Evolutionary conservation across 2,113 vertebrate genomes (phyloP), one percentile per base, ranked within the genome.

Genomic region (Enhydra lutris): DNA sequence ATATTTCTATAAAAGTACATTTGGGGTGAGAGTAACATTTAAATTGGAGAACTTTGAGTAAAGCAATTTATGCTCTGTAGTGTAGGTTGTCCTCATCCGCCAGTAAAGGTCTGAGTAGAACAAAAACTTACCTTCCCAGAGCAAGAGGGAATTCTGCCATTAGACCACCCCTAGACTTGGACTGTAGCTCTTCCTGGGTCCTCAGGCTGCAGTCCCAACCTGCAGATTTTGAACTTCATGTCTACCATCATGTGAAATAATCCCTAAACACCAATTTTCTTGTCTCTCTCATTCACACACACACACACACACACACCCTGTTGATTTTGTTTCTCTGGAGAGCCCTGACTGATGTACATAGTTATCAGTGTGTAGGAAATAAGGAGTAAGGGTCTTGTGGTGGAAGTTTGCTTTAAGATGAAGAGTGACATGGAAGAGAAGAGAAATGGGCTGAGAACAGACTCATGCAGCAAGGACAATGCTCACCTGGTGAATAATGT

Each of bases 391-490:
- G 20, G 50, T 92, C 20, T 42, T 69, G 61, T 8, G 17, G 39
- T 89, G 15, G 20, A 93, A 69, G 21, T 31, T 63, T 74, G 8
- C 6, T 34, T 47, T 39, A 11, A 47, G 24, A 69, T 63, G 26
- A 59, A 45, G 18, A 79, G 15, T 78, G 7, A 4, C 45, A 12
- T 50, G 18, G 42, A 47, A 47, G 7, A n/a, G 4, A 57, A 92
- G 36, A 61, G 21, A 87, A 63, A 50, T n/a, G 9, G 17, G 50
- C 13, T 55, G 71, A 39, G 36, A n/a, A 65, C 1, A 74, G 17
- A 61, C 20, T 76, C 20, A 1, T 55, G 8, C 15, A 3, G 8
- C n/a, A 81, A 21, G 1, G 18, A 0, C 1, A 31, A 45, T 45
- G 47, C 1, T 65, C 67, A 24, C 34, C n/a, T 20, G 20, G 7